Evolutionary conservation across 2,888 invertebrate species (phyloP), one percentile per base, ranked within the genome.

Genomic region (Drosophila barbarae): DNA sequence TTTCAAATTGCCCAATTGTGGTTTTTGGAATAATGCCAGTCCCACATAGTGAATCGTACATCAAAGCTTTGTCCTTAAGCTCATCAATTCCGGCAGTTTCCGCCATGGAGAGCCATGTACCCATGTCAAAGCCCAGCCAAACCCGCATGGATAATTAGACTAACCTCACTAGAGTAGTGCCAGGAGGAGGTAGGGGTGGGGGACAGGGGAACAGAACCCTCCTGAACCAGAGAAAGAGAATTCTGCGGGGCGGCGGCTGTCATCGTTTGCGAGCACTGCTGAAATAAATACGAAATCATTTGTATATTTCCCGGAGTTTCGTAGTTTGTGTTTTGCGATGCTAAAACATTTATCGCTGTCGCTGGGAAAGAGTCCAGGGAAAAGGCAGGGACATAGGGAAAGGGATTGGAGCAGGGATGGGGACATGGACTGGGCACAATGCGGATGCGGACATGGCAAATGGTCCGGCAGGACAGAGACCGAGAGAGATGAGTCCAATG

Each of bases 271-370:
- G 57, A 60, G 56, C 69, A 55, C 51, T 69, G 58, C 63, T 71
- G 74, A 84, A 82, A 81, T 82, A 85, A 86, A 82, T 82, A 85
- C 81, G 84, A 83, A 85, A 85, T 86, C 81, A 86, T 82, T 82
- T 82, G 81, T 82, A 83, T 83, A 85, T 82, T 82, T 86, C 79
- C 67, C 67, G 74, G 65, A 75, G 80, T 82, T 83, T 76, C 76
- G 82, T 68, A 84, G 84, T 84, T 77, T 84, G 81, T 85, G 86
- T 81, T 85, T 74, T 74, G 81, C 81, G 74, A 77, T 81, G 78
- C 76, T 79, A 75, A 85, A 81, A 86, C 80, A 81, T 81, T 81
- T 81, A 81, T 81, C 80, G 80, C 71, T 81, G 80, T 86, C 80
- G 81, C 71, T 54, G 36, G 26, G 32, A 30, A 42, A 61, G 73